Base-by-base conservation (phyloP, 2,888 invertebrate species). In the Creontiades dilutus region DNA sequence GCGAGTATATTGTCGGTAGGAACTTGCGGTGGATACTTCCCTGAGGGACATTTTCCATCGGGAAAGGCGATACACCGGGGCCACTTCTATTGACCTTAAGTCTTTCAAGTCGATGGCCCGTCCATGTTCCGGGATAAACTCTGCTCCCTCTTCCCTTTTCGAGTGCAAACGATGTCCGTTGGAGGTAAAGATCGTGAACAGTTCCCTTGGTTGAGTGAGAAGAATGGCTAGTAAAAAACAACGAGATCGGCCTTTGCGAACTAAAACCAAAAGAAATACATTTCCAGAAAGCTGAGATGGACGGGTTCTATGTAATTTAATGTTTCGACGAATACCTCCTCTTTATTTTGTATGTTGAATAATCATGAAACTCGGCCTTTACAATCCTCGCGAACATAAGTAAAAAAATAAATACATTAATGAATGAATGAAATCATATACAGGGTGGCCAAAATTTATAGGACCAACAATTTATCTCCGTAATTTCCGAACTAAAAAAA, bases 241-340 rank as follows among this genome's bases (percentile, higher is more conserved):
- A 19, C 9, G 19, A 9, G 19, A 19, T 4, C 4, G 3, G n/a
- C n/a, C n/a, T n/a, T n/a, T n/a, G 19, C 9, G 19, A 19, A 61
- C 61, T 61, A 81, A 81, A 81, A 78, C 78, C 37, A 80, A 48
- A 48, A 46, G 82, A 27, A 82, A 82, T 82, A 14, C 48, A 52
- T 52, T 82, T 52, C 82, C 16, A 5, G 82, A 82, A 23, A 37
- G 3, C n/a, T n/a, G n/a, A n/a, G n/a, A n/a, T n/a, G n/a, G n/a
- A n/a, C n/a, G n/a, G n/a, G n/a, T n/a, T n/a, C n/a, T n/a, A n/a
- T n/a, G n/a, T n/a, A n/a, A n/a, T n/a, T n/a, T n/a, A n/a, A n/a
- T n/a, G n/a, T n/a, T n/a, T n/a, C n/a, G n/a, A n/a, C n/a, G n/a
- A n/a, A n/a, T n/a, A n/a, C n/a, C n/a, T n/a, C n/a, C n/a, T n/a